Evolutionary conservation across 2,797 vertebrate genomes (phyloP).

Genomic region (Bufotes viridis): DNA sequence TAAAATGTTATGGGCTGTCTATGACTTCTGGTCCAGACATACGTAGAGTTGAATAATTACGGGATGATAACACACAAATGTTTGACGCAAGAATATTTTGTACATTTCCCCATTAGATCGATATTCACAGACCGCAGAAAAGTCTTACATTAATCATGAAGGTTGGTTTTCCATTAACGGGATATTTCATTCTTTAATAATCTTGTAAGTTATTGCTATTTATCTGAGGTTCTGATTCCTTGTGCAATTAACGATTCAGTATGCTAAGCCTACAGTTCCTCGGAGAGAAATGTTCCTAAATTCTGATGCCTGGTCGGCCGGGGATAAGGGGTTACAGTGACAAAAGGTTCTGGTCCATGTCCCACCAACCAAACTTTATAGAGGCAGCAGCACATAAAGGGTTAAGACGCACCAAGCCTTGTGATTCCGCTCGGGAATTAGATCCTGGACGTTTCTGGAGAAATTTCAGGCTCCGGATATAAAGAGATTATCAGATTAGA

Average conservation of each 20-base stretch:
- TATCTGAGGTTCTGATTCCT: not conserved
- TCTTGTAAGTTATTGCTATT: not conserved
- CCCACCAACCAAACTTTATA: too few relatives aligned
- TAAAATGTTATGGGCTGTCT: too few relatives aligned
- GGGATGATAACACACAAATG: too few relatives aligned
- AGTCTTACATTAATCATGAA: too few relatives aligned
- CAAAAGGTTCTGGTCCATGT: not conserved
- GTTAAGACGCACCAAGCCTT: not conserved
- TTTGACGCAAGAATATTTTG: too few relatives aligned
- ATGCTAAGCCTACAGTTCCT: not conserved
- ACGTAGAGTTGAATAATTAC: too few relatives aligned
- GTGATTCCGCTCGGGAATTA: conserved; percentile 48
- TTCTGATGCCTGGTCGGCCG: not conserved
- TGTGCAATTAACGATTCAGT: not conserved
- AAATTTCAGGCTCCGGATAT: conserved; percentile 37
- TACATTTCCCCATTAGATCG: too few relatives aligned
- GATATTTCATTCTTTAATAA: too few relatives aligned
- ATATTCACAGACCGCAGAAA: too few relatives aligned
- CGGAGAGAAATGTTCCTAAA: not conserved
- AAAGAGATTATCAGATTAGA: conserved; percentile 57
- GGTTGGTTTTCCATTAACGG: too few relatives aligned
- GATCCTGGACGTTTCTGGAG: not conserved
- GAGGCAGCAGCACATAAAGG: not conserved
- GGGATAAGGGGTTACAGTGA: not conserved
- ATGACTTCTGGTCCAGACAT: too few relatives aligned